Evolutionary conservation across 1,140 invertebrate species (phyloP).

Genomic region (Heterodera carotae): DNA sequence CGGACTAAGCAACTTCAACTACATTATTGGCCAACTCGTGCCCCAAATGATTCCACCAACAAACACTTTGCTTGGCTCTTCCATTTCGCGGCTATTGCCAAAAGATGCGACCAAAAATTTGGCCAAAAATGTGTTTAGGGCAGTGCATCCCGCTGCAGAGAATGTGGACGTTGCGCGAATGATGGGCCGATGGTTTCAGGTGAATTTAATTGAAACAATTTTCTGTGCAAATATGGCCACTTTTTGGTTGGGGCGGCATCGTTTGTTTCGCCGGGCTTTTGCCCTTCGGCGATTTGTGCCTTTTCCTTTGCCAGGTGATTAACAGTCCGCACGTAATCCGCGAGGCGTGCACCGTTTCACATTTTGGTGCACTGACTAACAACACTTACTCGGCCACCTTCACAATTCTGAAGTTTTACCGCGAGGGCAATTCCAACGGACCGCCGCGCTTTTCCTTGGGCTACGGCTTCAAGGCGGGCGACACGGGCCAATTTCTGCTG

Average conservation of each 20-base stretch:
- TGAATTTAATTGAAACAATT: no score
- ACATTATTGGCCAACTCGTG: slow-evolving; percentile 64
- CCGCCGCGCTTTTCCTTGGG: slow-evolving; percentile 63
- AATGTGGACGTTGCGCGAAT: slow-evolving; percentile 65
- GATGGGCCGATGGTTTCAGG: slow-evolving; percentile 66
- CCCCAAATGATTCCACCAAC: slow-evolving; percentile 66
- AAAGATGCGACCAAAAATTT: slow-evolving; percentile 65
- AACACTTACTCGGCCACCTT: slow-evolving; percentile 65
- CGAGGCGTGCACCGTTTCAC: slow-evolving; percentile 64
- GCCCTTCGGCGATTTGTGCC: neutral
- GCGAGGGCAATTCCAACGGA: slow-evolving; percentile 64
- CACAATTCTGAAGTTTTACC: slow-evolving; percentile 65
- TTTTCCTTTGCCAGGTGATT: slow-evolving; percentile 54
- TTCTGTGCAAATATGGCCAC: no score
- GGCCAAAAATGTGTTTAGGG: slow-evolving; percentile 64
- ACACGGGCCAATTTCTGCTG: slow-evolving; percentile 64
- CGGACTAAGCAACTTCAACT: slow-evolving; percentile 65
- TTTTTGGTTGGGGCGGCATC: neutral
- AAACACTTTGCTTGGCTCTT: slow-evolving; percentile 64
- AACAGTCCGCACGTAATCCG: slow-evolving; percentile 65
- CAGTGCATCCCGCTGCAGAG: slow-evolving; percentile 64
- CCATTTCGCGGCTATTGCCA: slow-evolving; percentile 61
- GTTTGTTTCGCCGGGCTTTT: neutral
- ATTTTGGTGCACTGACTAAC: slow-evolving; percentile 64
- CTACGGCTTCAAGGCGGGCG: slow-evolving; percentile 65